These are phyloP conservation scores for Lottia scabra DNA, from an alignment of 2,888 invertebrate species.

Conservation along the genomic window DNA sequence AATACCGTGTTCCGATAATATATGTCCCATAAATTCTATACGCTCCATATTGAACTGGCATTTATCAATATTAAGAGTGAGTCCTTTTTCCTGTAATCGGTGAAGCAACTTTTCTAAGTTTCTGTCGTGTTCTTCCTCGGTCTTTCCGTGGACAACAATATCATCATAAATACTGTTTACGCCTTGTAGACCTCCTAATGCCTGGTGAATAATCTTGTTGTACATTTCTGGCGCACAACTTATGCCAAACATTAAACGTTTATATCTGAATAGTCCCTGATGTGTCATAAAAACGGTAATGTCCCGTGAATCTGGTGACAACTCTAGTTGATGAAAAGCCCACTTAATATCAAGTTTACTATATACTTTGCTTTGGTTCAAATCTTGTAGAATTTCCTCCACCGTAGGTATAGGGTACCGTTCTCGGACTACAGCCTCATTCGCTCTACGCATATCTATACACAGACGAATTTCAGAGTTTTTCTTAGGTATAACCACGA, in stretches of 20 bases:
- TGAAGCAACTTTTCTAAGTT: neutral
- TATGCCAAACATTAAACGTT: neutral
- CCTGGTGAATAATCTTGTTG: neutral
- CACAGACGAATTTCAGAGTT: neutral
- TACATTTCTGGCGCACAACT: neutral
- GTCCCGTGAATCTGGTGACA: neutral
- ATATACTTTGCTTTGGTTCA: neutral
- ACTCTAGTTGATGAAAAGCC: neutral
- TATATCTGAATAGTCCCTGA: neutral
- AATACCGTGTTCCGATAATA: neutral
- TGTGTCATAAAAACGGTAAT: slow-evolving; percentile 2
- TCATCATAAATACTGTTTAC: neutral
- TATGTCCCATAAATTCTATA: neutral
- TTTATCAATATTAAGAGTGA: neutral
- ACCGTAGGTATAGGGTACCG: neutral
- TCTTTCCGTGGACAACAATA: neutral
- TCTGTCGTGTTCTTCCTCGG: neutral
- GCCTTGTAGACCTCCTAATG: neutral
- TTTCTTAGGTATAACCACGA: neutral
- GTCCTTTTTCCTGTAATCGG: neutral
- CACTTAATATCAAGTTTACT: neutral
- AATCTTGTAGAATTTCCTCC: neutral
- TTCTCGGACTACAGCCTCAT: neutral
- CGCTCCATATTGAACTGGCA: neutral
- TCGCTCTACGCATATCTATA: neutral